Conservation (phyloP, 1,140 invertebrate species). For the Bicyclus anynana region DNA sequence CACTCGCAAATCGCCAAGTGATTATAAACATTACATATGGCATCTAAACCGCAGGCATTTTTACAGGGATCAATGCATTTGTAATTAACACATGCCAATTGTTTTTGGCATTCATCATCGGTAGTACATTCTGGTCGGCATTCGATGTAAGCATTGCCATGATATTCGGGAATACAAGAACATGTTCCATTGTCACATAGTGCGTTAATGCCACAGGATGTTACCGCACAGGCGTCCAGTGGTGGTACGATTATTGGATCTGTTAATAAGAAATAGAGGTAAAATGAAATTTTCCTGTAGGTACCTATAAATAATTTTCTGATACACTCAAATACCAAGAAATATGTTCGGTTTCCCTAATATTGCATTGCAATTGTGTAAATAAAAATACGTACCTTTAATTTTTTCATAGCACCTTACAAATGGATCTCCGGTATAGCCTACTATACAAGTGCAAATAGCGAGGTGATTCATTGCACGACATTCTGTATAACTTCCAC, state of each 20-base stretch:
- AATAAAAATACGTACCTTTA: conserved; percentile 80
- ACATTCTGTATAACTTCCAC: conserved; percentile 80
- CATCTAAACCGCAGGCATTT: conserved; percentile 82
- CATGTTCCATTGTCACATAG: conserved; percentile 84
- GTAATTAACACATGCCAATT: conserved; percentile 89
- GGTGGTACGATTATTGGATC: conserved; percentile 30
- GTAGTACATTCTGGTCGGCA: conserved; percentile 83
- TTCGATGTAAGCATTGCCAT: conserved; percentile 80
- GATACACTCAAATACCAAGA: too few relatives aligned
- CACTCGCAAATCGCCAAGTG: conserved; percentile 84
- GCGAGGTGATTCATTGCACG: conserved; percentile 81
- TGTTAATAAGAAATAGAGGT: conserved; percentile 19
- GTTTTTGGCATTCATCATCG: conserved; percentile 86
- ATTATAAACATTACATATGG: conserved; percentile 80
- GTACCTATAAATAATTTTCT: too few relatives aligned
- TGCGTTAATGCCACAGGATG: conserved; percentile 87
- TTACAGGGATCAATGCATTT: conserved; percentile 89
- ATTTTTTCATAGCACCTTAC: conserved; percentile 77
- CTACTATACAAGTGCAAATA: conserved; percentile 79
- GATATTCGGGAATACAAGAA: conserved; percentile 78
- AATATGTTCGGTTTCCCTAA: too few relatives aligned
- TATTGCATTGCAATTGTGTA: too few relatives aligned
- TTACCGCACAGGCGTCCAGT: conserved; percentile 80
- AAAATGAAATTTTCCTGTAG: not conserved
- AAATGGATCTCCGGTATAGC: conserved; percentile 83